phyloP scores from a whole-genome alignment of 2,888 invertebrate genomes.

The Caenorhabditis plicata region DNA sequence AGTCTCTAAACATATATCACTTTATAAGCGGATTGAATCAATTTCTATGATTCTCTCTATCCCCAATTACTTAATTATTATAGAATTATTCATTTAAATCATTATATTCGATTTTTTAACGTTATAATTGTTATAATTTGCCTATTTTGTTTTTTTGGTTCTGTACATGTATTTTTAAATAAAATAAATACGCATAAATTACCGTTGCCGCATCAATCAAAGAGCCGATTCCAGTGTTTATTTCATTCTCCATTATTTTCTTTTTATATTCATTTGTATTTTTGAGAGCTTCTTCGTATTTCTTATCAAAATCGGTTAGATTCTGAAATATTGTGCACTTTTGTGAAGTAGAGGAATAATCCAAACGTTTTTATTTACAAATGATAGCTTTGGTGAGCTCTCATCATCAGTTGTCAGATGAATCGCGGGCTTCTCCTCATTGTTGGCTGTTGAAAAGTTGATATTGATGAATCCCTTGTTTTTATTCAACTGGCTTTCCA shows the following conservation, averaged over 20 bases:
- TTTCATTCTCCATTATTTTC: constrained; percentile 27
- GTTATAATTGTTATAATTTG: too few relatives aligned
- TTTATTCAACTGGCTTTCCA: neutral
- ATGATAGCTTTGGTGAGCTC: constrained; percentile 17
- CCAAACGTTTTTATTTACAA: too few relatives aligned
- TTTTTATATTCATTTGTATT: constrained; percentile 36
- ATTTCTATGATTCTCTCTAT: too few relatives aligned
- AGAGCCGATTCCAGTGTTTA: constrained; percentile 35
- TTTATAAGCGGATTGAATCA: too few relatives aligned
- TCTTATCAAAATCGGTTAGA: constrained; percentile 19
- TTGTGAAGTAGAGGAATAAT: too few relatives aligned
- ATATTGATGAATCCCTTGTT: constrained; percentile 35
- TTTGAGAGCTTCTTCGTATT: constrained; percentile 37
- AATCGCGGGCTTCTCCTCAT: constrained; percentile 21
- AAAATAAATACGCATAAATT: too few relatives aligned
- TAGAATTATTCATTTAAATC: too few relatives aligned
- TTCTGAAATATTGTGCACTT: neutral
- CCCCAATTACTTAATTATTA: too few relatives aligned
- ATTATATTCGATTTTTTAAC: too few relatives aligned
- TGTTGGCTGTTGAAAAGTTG: constrained; percentile 25
- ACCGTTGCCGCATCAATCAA: constrained; percentile 34
- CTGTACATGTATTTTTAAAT: too few relatives aligned
- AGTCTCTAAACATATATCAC: too few relatives aligned
- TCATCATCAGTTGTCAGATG: constrained; percentile 21
- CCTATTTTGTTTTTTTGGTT: too few relatives aligned